Evolutionary conservation across 2,113 vertebrate species (phyloP).

Genomic region (Phainopepla nitens): DNA sequence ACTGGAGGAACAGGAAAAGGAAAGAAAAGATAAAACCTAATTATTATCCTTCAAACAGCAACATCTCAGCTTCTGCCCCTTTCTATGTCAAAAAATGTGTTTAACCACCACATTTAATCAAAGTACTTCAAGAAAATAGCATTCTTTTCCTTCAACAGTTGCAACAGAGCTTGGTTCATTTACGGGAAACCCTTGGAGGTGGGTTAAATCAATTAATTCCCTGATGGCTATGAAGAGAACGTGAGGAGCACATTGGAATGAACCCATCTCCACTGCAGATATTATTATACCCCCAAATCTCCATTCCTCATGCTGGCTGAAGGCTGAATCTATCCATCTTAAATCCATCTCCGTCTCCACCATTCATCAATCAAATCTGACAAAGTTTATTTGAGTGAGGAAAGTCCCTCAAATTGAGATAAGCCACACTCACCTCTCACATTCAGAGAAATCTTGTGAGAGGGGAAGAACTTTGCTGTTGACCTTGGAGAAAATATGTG

Average conservation of each 20-base stretch:
- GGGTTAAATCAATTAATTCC: not conserved
- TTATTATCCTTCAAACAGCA: too few relatives aligned
- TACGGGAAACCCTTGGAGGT: not conserved
- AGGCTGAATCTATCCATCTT: rapidly evolving
- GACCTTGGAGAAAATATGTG: not conserved
- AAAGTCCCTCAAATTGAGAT: not conserved
- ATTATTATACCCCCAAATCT: not conserved
- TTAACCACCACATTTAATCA: not conserved
- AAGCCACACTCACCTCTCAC: not conserved
- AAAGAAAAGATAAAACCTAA: not conserved
- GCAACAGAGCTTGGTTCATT: not conserved
- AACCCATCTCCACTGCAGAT: not conserved
- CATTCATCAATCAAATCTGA: not conserved
- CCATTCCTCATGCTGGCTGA: rapidly evolving
- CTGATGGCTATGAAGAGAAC: not conserved
- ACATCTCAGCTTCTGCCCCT: not conserved
- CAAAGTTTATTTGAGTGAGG: not conserved
- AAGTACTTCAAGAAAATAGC: not conserved
- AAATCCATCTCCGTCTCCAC: not conserved
- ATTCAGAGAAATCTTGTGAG: not conserved
- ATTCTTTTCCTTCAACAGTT: not conserved
- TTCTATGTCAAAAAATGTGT: rapidly evolving
- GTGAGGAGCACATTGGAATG: not conserved
- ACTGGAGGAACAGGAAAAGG: not conserved
- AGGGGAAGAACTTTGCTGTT: not conserved